A percentile compares a stretch with the other conserved stretches of the same genome.
These are phyloP conservation scores for Agelas oroides DNA, from an alignment of 37 sponge, comb jelly and placozoan genomes.

Conservation along the genomic window DNA sequence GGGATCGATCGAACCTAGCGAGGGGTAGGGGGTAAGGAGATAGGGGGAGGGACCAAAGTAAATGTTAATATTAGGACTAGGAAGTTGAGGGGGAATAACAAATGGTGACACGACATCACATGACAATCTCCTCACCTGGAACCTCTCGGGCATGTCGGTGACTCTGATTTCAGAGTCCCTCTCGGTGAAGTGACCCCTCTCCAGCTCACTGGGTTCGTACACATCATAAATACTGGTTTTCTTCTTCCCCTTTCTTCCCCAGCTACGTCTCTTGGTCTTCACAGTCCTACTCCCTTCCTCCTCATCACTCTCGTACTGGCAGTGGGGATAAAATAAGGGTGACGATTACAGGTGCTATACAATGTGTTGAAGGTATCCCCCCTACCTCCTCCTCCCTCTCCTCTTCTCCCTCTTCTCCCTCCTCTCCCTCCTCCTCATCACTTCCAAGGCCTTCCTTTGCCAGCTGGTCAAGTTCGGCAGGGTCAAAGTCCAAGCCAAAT, in stretches of 20 bases:
- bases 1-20: conserved; percentile 70
- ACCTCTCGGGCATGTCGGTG: conserved; percentile 91
- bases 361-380: too few species aligned
- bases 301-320: conserved; percentile 39
- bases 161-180: conserved; percentile 85
- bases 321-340: neutral
- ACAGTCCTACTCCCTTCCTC: conserved; percentile 51
- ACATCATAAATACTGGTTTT: conserved; percentile 75
- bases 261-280: conserved; percentile 6
- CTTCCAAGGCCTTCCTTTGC: conserved; percentile 49
- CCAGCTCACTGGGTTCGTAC: conserved; percentile 94
- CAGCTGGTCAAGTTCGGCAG: conserved; percentile 67
- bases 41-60: too few species aligned
- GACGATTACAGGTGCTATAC: too few species aligned
- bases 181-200: conserved; percentile 86
- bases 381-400: neutral
- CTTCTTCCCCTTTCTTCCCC: conserved; percentile 50
- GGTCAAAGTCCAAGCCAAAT: conserved; percentile 95
- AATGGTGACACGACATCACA: too few species aligned
- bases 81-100: neutral
- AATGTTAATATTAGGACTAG: too few species aligned
- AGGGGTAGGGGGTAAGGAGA: too few species aligned
- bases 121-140: conserved; percentile 3
- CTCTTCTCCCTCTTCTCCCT: neutral
- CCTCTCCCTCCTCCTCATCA: conserved; percentile 76